Conservation (phyloP, 2,113 vertebrate genomes). For the Xiphophorus maculatus region DNA sequence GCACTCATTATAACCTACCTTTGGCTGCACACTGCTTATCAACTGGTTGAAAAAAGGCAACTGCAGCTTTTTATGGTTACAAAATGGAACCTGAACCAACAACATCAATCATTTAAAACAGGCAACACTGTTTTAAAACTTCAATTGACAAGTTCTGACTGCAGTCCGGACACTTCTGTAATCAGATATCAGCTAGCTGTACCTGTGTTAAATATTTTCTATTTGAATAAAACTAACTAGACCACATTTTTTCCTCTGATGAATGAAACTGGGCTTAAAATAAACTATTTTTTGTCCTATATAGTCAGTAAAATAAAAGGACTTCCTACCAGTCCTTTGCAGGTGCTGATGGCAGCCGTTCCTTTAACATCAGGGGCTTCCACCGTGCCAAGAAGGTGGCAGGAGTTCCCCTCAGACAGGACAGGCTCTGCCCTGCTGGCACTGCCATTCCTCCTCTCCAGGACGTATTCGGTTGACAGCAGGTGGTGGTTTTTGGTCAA, state of each 20-base stretch:
- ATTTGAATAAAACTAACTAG: not conserved
- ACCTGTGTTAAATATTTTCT: no score
- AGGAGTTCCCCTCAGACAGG: constrained; percentile 61
- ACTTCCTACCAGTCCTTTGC: constrained; percentile 89
- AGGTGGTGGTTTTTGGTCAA: constrained; percentile 83
- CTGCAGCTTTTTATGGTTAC: no score
- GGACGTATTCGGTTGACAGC: constrained; percentile 84
- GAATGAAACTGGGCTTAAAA: not conserved
- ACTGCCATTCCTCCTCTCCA: constrained; percentile 86
- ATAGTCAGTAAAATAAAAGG: not conserved
- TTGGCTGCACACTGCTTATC: no score
- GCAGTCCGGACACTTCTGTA: no score
- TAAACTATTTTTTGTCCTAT: not conserved
- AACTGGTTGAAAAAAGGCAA: no score
- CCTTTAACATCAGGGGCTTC: constrained; percentile 65
- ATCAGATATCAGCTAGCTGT: no score
- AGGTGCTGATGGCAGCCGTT: constrained; percentile 88
- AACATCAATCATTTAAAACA: no score
- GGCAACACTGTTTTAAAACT: no score
- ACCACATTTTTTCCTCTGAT: not conserved
- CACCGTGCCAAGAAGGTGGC: constrained; percentile 87
- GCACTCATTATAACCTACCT: no score
- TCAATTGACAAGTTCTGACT: no score
- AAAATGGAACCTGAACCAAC: no score
- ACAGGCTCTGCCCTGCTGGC: constrained; percentile 71